Evolutionary conservation across 2,888 invertebrate species (phyloP).

Genomic region (Drosophila percnosoma): DNA sequence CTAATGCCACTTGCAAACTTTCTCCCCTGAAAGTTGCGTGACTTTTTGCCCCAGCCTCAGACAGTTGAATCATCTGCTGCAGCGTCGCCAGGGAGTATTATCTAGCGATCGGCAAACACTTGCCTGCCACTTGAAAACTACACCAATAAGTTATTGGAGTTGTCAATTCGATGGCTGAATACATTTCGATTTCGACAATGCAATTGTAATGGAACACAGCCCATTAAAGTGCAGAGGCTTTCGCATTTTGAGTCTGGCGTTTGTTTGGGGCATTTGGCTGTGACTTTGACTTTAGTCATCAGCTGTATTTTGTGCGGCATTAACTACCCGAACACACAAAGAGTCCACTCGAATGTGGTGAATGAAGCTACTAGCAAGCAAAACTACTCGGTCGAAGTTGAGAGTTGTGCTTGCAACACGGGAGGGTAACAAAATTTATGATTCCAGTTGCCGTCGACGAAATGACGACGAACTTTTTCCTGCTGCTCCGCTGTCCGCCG

Average conservation of each 20-base stretch:
- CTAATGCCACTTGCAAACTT: neutral
- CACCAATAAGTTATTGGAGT: slow-evolving; percentile 3
- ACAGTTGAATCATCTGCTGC: slow-evolving; percentile 20
- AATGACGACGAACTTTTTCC: slow-evolving; percentile 77
- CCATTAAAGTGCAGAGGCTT: slow-evolving; percentile 41
- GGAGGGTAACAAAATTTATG: slow-evolving; percentile 77
- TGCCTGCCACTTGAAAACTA: slow-evolving; percentile 3
- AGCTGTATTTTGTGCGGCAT: slow-evolving; percentile 25
- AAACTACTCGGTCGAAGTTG: slow-evolving; percentile 16
- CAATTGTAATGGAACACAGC: neutral
- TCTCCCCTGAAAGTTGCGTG: neutral
- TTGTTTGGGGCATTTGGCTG: slow-evolving; percentile 1
- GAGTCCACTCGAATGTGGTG: slow-evolving; percentile 33
- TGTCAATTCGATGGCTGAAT: slow-evolving; percentile 6
- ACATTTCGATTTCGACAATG: slow-evolving; percentile 15
- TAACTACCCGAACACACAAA: slow-evolving; percentile 27
- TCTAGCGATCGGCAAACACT: slow-evolving; percentile 1
- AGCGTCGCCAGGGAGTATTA: neutral
- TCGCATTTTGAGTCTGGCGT: slow-evolving; percentile 18
- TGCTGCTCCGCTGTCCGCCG: slow-evolving; percentile 24
- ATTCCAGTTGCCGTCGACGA: slow-evolving; percentile 64
- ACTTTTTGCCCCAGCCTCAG: neutral
- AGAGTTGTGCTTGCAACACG: slow-evolving; percentile 1
- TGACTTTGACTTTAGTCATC: slow-evolving; percentile 32
- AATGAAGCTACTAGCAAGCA: slow-evolving; percentile 25